Conservation (phyloP, 1,140 invertebrate genomes). For the Aphis craccivora region DNA sequence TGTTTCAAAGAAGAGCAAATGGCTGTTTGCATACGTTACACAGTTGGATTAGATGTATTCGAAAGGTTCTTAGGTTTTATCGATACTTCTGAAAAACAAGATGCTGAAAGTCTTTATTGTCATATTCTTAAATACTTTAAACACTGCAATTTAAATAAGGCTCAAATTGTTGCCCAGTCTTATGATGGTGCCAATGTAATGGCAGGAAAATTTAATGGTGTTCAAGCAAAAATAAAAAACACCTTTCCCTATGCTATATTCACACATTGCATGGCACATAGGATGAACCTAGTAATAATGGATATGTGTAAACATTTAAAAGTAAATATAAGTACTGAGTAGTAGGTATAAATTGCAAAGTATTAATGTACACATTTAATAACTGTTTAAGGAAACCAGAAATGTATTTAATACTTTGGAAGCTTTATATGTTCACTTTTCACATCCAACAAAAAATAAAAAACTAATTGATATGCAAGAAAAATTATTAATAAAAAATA, state of each 20-base stretch:
- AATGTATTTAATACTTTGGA: neutral
- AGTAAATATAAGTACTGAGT: neutral
- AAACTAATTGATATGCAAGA: neutral
- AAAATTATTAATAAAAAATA: conserved; percentile 1
- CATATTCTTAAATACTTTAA: neutral
- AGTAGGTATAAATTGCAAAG: neutral
- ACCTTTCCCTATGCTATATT: neutral
- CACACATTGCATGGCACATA: conserved; percentile 25
- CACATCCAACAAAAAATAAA: neutral
- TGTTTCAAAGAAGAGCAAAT: conserved; percentile 26
- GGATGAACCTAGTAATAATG: neutral
- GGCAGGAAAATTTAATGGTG: neutral
- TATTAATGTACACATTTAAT: neutral
- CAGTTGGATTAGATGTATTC: neutral
- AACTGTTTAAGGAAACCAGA: neutral
- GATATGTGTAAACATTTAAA: conserved; percentile 39
- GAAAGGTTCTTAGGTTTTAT: conserved; percentile 13
- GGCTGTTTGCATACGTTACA: neutral
- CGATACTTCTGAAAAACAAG: neutral
- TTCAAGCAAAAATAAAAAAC: conserved; percentile 20
- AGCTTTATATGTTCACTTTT: conserved; percentile 19
- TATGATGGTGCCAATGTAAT: neutral
- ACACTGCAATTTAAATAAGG: neutral
- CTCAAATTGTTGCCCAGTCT: neutral
- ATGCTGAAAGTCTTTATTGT: neutral